Evolutionary conservation across 2,888 invertebrate genomes (phyloP).

Genomic region (Tromatobia lineatoria): DNA sequence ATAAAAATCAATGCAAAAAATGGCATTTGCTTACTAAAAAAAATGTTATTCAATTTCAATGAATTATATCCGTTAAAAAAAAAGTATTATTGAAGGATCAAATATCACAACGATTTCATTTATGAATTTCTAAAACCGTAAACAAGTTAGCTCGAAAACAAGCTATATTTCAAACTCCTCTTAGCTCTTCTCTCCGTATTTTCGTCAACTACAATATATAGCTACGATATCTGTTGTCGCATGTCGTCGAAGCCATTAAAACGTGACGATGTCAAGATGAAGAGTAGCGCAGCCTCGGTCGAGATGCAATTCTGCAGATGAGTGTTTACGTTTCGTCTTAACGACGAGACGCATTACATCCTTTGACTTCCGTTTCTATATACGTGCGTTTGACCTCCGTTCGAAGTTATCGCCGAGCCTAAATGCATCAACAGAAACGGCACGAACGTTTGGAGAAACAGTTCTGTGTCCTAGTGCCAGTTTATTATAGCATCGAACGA

Average conservation of each 20-base stretch:
- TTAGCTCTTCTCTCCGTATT: conserved; percentile 1
- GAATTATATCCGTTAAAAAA: too few relatives aligned
- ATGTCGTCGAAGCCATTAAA: conserved; percentile 21
- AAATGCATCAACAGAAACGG: conserved; percentile 18
- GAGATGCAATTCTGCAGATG: conserved; percentile 20
- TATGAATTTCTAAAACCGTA: too few relatives aligned
- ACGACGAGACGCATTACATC: conserved; percentile 14
- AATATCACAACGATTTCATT: too few relatives aligned
- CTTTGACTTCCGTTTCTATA: conserved; percentile 9
- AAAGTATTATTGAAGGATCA: too few relatives aligned
- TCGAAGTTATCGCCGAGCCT: conserved; percentile 16
- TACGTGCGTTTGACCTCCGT: conserved; percentile 9
- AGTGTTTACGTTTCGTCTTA: conserved; percentile 29
- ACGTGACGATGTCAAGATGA: conserved; percentile 36
- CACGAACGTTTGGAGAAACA: conserved; percentile 1
- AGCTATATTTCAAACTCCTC: not conserved
- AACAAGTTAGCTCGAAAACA: not conserved
- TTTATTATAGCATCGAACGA: not conserved
- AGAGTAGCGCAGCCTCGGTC: not conserved
- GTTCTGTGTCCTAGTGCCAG: conserved; percentile 10
- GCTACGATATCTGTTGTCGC: not conserved
- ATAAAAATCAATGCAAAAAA: too few relatives aligned
- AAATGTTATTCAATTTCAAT: too few relatives aligned
- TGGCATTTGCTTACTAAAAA: too few relatives aligned
- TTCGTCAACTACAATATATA: conserved; percentile 6